A percentile compares a stretch with the other conserved stretches of the same genome.
Conservation (phyloP, 2,888 invertebrate species). For the Nomada ruficornis region DNA sequence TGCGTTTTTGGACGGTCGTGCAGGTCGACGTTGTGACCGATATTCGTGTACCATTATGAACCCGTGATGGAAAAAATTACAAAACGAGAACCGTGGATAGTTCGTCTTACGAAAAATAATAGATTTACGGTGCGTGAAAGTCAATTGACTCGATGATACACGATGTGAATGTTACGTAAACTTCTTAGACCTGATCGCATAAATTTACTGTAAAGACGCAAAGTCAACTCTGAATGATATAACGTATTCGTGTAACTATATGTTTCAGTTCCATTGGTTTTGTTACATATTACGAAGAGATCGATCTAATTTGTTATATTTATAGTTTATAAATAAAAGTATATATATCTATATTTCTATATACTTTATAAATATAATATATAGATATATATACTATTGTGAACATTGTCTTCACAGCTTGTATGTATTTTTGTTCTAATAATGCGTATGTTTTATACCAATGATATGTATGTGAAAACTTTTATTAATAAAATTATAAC, state of each 20-base stretch:
- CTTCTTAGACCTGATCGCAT: constrained; percentile 53
- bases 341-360: constrained; percentile 35
- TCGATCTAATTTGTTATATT: constrained; percentile 69
- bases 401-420: constrained; percentile 73
- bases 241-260: constrained; percentile 51
- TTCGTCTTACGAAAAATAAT: background rate
- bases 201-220: constrained; percentile 19
- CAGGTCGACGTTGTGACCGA: constrained; percentile 3
- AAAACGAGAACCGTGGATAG: background rate
- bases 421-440: constrained; percentile 80
- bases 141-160: constrained; percentile 26
- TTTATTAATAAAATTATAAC: constrained; percentile 78
- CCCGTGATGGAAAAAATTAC: constrained; percentile 48
- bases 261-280: constrained; percentile 65
- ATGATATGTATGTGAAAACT: constrained; percentile 78
- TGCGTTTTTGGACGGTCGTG: background rate
- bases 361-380: constrained; percentile 12
- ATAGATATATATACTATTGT: constrained; percentile 54
- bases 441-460: constrained; percentile 81
- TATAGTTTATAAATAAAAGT: constrained; percentile 67
- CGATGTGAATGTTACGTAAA: constrained; percentile 8
- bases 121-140: constrained; percentile 16
- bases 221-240: constrained; percentile 24
- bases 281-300: constrained; percentile 63
- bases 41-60: constrained; percentile 43